Percentiles rank a stretch among this genome's conserved stretches.
Conservation (phyloP, 2,797 vertebrate genomes). For the Sylvia borin region DNA sequence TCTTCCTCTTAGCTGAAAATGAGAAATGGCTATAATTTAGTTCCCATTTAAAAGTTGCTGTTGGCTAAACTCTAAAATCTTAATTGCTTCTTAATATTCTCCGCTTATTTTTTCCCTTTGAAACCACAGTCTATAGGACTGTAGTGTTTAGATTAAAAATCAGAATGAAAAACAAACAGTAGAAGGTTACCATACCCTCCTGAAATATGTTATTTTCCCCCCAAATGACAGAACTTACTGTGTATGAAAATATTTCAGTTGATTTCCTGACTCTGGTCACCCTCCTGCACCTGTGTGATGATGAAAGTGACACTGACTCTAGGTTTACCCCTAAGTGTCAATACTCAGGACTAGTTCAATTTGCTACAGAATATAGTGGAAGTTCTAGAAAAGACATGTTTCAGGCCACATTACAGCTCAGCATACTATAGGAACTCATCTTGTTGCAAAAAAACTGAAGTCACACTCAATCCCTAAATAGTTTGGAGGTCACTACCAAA, state of each 20-base stretch:
- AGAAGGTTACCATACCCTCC: slow-evolving; percentile 7
- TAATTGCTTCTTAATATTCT: slow-evolving; percentile 71
- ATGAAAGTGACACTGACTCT: neutral
- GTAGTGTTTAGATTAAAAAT: slow-evolving; percentile 31
- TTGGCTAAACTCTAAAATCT: slow-evolving; percentile 69
- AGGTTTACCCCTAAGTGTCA: neutral
- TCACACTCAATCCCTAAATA: slow-evolving; percentile 38
- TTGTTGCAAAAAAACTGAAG: slow-evolving; percentile 12
- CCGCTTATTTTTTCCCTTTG: slow-evolving; percentile 36
- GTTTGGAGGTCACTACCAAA: slow-evolving; percentile 44
- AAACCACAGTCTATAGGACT: slow-evolving; percentile 8
- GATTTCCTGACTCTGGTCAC: neutral
- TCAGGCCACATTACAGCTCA: neutral
- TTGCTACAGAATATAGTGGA: neutral
- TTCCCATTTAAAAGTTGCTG: slow-evolving; percentile 67
- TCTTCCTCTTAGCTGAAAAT: slow-evolving; percentile 63
- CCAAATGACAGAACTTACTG: neutral
- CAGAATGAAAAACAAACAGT: slow-evolving; percentile 5
- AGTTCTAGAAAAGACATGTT: neutral
- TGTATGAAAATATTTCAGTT: neutral
- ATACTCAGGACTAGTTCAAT: neutral
- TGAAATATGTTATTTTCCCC: neutral
- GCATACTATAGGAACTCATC: neutral
- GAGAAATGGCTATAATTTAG: slow-evolving; percentile 72
- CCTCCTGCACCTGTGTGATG: neutral